A percentile compares a stretch with the other conserved stretches of the same genome.
These are phyloP conservation scores for Coenobita brevimanus DNA, from an alignment of 1,140 invertebrate genomes.

Conservation along the genomic window DNA sequence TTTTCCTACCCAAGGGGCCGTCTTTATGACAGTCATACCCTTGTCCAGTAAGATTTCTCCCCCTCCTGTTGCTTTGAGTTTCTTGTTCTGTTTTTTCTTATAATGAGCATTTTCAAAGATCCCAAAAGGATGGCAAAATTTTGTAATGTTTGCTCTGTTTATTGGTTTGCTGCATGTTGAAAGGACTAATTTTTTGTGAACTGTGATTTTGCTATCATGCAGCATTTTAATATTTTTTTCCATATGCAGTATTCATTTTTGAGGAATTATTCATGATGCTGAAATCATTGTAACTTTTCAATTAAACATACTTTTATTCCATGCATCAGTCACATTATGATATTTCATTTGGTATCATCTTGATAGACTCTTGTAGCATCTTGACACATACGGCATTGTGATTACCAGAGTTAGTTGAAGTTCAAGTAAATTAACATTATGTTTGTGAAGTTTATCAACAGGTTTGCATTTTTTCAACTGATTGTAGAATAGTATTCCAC, in stretches of 20 bases:
- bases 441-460: too few species aligned
- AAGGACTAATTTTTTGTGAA: background rate
- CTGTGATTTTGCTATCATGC: background rate
- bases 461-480: too few species aligned
- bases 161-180: background rate
- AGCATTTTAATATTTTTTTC: background rate
- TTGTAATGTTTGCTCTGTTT: background rate
- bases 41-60: slow-evolving; percentile 58
- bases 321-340: too few species aligned
- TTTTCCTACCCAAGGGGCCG: slow-evolving; percentile 53
- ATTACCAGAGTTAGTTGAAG: too few species aligned
- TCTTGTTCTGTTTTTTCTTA: slow-evolving; percentile 23
- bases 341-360: too few species aligned
- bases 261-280: background rate
- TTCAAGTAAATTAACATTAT: too few species aligned
- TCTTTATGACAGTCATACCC: slow-evolving; percentile 55
- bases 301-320: too few species aligned
- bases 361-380: too few species aligned
- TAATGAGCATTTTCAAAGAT: slow-evolving; percentile 22
- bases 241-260: background rate
- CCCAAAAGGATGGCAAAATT: slow-evolving; percentile 15
- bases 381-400: too few species aligned
- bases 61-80: background rate
- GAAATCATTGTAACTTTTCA: background rate
- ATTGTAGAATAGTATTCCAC: too few species aligned